A percentile compares a stretch with the other conserved stretches of the same genome.
phyloP scores from a whole-genome alignment of 2,113 vertebrate genomes.

The Protobothrops flavoviridis region DNA sequence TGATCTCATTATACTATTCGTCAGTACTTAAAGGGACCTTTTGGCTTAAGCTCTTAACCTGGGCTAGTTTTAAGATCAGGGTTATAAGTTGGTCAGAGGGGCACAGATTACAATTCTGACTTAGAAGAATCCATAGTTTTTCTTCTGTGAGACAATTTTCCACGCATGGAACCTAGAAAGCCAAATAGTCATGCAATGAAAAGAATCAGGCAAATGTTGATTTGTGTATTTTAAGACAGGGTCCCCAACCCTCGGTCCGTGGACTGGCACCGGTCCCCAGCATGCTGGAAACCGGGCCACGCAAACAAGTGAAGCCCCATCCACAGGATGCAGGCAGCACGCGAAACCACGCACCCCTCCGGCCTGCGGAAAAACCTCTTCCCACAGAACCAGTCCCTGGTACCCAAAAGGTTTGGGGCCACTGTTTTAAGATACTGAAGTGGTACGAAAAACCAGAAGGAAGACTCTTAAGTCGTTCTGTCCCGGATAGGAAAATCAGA shows the following conservation, averaged over 20 bases:
- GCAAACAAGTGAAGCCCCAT: too few relatives aligned
- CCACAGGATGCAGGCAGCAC: too few relatives aligned
- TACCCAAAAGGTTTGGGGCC: too few relatives aligned
- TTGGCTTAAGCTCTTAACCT: neutral
- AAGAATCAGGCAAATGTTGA: neutral
- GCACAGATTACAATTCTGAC: neutral
- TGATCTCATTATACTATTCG: neutral
- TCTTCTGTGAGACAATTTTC: neutral
- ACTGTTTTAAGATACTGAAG: neutral
- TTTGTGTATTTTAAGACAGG: neutral
- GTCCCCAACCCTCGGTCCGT: too few relatives aligned
- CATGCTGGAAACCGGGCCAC: too few relatives aligned
- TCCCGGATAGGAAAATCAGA: neutral
- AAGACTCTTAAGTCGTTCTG: neutral
- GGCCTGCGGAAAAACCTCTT: too few relatives aligned
- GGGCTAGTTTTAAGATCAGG: neutral
- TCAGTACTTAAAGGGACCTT: neutral
- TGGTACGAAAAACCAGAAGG: neutral
- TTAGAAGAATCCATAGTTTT: neutral
- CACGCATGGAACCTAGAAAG: neutral
- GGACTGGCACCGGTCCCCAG: too few relatives aligned
- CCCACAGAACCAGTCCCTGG: too few relatives aligned
- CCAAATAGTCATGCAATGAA: too few relatives aligned
- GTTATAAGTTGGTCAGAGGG: neutral
- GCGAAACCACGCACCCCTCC: too few relatives aligned